Evolutionary conservation across 2,888 invertebrate genomes (phyloP).

Genomic region (Panzeria rudis): DNA sequence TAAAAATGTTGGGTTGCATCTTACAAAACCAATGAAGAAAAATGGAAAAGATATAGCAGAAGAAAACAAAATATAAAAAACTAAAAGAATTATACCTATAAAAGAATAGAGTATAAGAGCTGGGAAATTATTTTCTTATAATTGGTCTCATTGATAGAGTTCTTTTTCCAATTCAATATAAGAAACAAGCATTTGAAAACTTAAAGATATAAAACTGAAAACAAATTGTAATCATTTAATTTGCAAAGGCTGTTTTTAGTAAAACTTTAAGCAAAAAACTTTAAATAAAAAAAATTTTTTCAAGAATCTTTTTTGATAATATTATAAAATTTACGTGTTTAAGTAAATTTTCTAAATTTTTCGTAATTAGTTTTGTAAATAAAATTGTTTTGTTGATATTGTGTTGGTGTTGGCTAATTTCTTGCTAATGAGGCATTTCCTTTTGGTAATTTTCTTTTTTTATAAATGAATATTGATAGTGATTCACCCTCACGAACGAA

Average conservation of each 20-base stretch:
- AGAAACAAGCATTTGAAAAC: background rate
- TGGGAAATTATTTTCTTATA: conserved; percentile 46
- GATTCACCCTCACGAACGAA: conserved; percentile 63
- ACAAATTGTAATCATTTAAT: conserved; percentile 49
- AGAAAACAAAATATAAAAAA: conserved; percentile 23
- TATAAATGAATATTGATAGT: conserved; percentile 54
- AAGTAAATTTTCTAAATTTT: too few relatives aligned
- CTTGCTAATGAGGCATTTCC: conserved; percentile 73
- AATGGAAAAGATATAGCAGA: conserved; percentile 8
- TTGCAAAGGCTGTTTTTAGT: too few relatives aligned
- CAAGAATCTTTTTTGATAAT: too few relatives aligned
- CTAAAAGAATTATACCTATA: background rate
- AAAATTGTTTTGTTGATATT: conserved; percentile 2
- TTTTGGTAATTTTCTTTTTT: conserved; percentile 42
- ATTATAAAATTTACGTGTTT: too few relatives aligned
- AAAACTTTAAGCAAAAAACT: too few relatives aligned
- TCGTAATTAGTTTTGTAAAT: conserved; percentile 13
- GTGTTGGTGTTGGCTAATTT: conserved; percentile 53
- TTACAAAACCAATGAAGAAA: conserved; percentile 31
- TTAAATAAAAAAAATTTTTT: too few relatives aligned
- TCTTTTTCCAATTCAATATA: conserved; percentile 12
- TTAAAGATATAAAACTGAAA: conserved; percentile 22
- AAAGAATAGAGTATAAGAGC: conserved; percentile 21
- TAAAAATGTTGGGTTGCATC: conserved; percentile 61
- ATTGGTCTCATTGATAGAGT: conserved; percentile 51